Evolutionary conservation across 2,888 invertebrate genomes (phyloP).

Genomic region (Eupithecia subumbrata): DNA sequence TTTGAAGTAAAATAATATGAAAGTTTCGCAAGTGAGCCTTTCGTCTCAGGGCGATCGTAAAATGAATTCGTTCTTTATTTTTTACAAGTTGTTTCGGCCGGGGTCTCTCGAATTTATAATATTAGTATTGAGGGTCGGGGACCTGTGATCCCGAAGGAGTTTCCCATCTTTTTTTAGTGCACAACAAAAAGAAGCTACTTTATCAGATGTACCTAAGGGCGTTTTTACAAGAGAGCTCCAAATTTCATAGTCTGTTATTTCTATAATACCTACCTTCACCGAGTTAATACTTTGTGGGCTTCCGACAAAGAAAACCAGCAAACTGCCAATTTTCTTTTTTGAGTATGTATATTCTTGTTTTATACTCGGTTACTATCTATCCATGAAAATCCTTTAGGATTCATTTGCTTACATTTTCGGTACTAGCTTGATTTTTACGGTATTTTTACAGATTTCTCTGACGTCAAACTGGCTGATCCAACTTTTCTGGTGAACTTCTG

Average conservation of each 20-base stretch:
- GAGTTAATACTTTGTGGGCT: neutral
- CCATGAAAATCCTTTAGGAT: neutral
- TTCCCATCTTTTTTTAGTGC: neutral
- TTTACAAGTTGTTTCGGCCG: neutral
- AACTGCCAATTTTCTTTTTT: neutral
- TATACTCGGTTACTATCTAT: neutral
- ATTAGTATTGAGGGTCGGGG: neutral
- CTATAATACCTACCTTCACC: neutral
- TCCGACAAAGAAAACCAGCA: neutral
- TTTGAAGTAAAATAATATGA: neutral
- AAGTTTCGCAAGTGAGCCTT: neutral
- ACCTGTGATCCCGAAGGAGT: neutral
- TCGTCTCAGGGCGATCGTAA: slow-evolving; percentile 1
- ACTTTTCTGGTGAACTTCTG: neutral
- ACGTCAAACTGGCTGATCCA: neutral
- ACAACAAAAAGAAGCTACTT: neutral
- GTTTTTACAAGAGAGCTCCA: neutral
- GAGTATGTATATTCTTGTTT: neutral
- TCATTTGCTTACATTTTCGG: neutral
- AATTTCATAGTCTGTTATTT: neutral
- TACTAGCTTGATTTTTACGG: too few relatives aligned
- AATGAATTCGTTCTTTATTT: slow-evolving; percentile 10
- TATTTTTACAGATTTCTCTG: neutral
- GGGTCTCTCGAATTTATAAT: slow-evolving; percentile 1
- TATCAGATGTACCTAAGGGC: neutral